phyloP scores from a whole-genome alignment of 64 coral and sea anemone species.

The Actinia tenebrosa region DNA sequence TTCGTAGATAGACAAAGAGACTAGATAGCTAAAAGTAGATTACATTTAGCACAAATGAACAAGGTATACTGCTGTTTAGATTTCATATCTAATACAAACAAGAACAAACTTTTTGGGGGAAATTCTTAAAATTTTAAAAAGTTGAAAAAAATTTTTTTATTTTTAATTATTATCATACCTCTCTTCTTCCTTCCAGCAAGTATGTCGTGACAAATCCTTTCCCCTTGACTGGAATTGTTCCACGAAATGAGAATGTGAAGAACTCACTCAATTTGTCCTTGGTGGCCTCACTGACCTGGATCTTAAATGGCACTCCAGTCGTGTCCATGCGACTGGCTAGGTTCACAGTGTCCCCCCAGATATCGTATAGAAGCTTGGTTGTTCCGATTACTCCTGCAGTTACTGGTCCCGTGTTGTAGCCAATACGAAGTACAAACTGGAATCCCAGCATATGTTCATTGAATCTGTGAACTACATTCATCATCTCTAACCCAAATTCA shows the following conservation, averaged over 20 bases:
- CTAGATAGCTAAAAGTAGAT: too few species aligned
- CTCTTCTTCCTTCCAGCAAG: constrained; percentile 71
- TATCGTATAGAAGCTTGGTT: constrained; percentile 95
- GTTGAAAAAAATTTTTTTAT: too few species aligned
- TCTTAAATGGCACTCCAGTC: constrained; percentile 68
- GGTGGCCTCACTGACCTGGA: constrained; percentile 92
- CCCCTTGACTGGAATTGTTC: constrained; percentile 93
- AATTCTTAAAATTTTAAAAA: too few species aligned
- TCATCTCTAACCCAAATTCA: constrained; percentile 93
- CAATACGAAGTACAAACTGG: constrained; percentile 84
- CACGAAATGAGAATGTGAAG: constrained; percentile 87
- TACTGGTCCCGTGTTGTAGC: constrained; percentile 92
- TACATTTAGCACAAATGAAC: too few species aligned
- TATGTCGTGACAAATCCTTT: constrained; percentile 92
- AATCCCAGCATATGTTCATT: constrained; percentile 97
- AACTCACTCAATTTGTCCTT: constrained; percentile 83
- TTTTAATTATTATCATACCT: constrained; percentile 33
- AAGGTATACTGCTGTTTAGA: too few species aligned
- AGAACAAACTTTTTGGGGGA: too few species aligned
- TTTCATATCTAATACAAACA: not conserved
- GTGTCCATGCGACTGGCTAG: constrained; percentile 98
- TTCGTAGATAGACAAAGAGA: too few species aligned
- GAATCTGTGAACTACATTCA: constrained; percentile 86
- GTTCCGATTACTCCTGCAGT: constrained; percentile 97
- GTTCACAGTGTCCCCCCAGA: constrained; percentile 98